A percentile compares a stretch with the other conserved stretches of the same genome.
Evolutionary conservation across 37 sponge, comb jelly and placozoan genomes (phyloP).

Genomic region (Bolinopsis microptera): DNA sequence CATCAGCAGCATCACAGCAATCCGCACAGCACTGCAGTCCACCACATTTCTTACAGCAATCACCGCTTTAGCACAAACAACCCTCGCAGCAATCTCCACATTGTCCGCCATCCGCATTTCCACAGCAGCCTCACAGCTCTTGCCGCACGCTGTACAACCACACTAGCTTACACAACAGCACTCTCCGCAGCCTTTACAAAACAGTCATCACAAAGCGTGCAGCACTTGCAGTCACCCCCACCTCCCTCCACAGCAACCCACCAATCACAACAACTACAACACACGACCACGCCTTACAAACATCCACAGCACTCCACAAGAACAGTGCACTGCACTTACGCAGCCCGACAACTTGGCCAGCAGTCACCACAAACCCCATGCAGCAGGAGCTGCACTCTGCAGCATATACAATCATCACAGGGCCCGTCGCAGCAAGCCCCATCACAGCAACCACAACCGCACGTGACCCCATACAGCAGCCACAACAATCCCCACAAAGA

Average conservation of each 20-base stretch:
- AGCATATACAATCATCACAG: no score
- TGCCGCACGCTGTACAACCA: background rate
- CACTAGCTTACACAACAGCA: background rate
- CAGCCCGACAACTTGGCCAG: no score
- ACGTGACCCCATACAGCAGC: background rate
- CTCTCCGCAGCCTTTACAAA: background rate
- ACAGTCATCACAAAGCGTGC: conserved; percentile 2
- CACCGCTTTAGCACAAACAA: background rate
- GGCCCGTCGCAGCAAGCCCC: conserved; percentile 5
- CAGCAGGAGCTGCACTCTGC: no score
- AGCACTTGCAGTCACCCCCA: background rate
- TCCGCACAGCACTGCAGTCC: background rate
- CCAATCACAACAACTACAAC: no score
- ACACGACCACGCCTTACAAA: no score
- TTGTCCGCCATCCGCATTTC: background rate
- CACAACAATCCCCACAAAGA: conserved; percentile 30
- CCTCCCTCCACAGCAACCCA: no score
- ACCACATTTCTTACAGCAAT: background rate
- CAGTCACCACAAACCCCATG: no score
- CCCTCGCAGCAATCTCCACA: conserved; percentile 21
- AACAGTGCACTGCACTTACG: no score
- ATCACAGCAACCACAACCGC: conserved; percentile 16
- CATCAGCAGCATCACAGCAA: background rate
- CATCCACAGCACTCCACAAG: no score
- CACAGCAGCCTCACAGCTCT: conserved; percentile 27